phyloP scores from a whole-genome alignment of 2,113 vertebrate species.

The Recurvirostra avosetta region DNA sequence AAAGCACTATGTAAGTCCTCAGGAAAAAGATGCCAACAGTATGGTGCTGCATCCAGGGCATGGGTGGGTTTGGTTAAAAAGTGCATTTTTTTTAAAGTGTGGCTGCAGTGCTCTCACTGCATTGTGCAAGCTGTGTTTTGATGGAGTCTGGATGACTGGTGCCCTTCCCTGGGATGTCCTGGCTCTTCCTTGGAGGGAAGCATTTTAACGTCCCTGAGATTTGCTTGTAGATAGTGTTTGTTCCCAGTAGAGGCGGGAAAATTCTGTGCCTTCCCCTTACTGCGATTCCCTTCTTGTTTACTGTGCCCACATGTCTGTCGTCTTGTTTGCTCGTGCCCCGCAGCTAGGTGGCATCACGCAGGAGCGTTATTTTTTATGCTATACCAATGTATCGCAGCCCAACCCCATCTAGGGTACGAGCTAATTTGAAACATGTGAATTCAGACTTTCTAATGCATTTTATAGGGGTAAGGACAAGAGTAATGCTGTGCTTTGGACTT shows the following conservation, averaged over 20 bases:
- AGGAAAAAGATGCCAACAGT: not conserved
- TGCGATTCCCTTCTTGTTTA: not conserved
- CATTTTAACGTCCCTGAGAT: not conserved
- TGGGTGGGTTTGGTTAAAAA: not conserved
- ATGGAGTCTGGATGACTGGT: fast-evolving
- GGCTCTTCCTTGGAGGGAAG: not conserved
- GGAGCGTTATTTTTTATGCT: not conserved
- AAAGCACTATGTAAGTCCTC: not conserved
- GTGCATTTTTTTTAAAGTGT: fast-evolving
- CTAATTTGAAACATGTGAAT: not conserved
- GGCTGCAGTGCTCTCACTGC: not conserved
- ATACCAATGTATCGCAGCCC: fast-evolving
- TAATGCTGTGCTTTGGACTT: not conserved
- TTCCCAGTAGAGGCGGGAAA: not conserved
- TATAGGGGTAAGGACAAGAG: not conserved
- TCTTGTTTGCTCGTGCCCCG: fast-evolving
- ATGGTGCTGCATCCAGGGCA: not conserved
- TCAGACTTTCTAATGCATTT: not conserved
- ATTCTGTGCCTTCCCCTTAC: not conserved
- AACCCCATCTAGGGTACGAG: not conserved
- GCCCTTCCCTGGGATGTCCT: not conserved
- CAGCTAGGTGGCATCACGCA: fast-evolving
- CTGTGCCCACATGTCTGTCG: fast-evolving
- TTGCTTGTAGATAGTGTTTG: not conserved
- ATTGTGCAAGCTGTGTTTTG: not conserved